phyloP scores from a whole-genome alignment of 2,113 vertebrate species.

The Sakesphorus luctuosus region DNA sequence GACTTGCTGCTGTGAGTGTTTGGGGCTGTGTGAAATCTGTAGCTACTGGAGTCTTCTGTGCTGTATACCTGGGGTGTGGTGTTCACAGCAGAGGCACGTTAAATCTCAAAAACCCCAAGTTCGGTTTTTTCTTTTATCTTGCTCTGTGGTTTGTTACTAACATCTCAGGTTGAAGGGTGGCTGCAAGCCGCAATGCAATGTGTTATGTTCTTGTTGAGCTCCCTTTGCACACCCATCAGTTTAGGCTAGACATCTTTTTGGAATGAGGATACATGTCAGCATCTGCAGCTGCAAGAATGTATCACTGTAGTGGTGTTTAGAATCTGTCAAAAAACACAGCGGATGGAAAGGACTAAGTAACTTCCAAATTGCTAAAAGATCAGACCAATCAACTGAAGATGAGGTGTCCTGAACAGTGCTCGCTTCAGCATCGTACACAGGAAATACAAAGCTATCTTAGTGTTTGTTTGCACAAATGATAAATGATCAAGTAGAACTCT shows the following conservation, averaged over 20 bases:
- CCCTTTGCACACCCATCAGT: neutral
- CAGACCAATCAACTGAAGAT: neutral
- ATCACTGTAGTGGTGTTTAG: neutral
- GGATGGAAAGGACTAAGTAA: neutral
- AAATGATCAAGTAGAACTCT: neutral
- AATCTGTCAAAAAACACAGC: neutral
- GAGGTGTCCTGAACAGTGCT: neutral
- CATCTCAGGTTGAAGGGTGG: neutral
- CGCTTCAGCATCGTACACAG: neutral
- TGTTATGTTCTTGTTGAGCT: neutral
- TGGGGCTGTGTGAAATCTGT: neutral
- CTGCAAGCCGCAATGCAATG: neutral
- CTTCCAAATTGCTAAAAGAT: neutral
- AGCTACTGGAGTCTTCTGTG: neutral
- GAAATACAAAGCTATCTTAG: neutral
- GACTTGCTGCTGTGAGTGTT: neutral
- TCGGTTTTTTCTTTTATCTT: neutral
- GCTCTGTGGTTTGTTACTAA: neutral
- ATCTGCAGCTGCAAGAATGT: neutral
- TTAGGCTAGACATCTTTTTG: neutral
- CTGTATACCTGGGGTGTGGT: neutral
- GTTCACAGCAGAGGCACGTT: neutral
- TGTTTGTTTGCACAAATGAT: neutral
- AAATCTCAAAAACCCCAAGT: neutral
- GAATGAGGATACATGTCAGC: neutral